Evolutionary conservation across 2,888 invertebrate genomes (phyloP).

Genomic region (Epistrophe grossulariae): DNA sequence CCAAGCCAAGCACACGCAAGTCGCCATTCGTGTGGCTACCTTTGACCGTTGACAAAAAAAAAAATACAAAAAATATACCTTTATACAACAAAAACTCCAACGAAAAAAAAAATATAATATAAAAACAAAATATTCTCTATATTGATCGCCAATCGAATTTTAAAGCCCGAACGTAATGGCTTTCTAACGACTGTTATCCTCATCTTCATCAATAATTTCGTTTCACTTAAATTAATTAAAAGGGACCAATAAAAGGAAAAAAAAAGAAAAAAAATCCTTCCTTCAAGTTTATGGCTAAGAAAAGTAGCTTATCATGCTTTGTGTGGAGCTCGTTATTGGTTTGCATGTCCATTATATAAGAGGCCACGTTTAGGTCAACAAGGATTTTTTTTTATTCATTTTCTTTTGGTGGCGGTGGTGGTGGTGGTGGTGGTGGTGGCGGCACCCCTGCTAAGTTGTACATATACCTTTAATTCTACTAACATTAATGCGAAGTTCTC

Average conservation of each 20-base stretch:
- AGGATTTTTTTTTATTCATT: slow-evolving; percentile 1
- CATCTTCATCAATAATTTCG: slow-evolving; percentile 67
- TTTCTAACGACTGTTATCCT: slow-evolving; percentile 61
- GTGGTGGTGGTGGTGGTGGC: too few relatives aligned
- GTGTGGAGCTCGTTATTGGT: slow-evolving; percentile 30
- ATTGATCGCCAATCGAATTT: slow-evolving; percentile 60
- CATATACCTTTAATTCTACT: neutral
- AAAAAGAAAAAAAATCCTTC: neutral
- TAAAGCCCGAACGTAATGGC: slow-evolving; percentile 64
- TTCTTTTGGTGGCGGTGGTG: neutral
- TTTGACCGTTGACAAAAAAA: neutral
- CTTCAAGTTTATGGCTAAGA: neutral
- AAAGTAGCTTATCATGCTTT: slow-evolving; percentile 34
- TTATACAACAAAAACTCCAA: neutral
- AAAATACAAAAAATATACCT: neutral
- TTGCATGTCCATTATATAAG: slow-evolving; percentile 29
- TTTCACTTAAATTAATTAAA: slow-evolving; percentile 74
- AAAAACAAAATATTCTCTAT: slow-evolving; percentile 10
- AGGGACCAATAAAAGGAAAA: slow-evolving; percentile 10
- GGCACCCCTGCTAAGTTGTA: too few relatives aligned
- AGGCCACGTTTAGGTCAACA: slow-evolving; percentile 21
- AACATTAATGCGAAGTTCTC: slow-evolving; percentile 2
- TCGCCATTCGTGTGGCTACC: slow-evolving; percentile 44
- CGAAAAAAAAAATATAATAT: slow-evolving; percentile 9
- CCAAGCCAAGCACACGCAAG: slow-evolving; percentile 43